Evolutionary conservation across 2,888 invertebrate species (phyloP).

Genomic region (Drosophila engyochracea): DNA sequence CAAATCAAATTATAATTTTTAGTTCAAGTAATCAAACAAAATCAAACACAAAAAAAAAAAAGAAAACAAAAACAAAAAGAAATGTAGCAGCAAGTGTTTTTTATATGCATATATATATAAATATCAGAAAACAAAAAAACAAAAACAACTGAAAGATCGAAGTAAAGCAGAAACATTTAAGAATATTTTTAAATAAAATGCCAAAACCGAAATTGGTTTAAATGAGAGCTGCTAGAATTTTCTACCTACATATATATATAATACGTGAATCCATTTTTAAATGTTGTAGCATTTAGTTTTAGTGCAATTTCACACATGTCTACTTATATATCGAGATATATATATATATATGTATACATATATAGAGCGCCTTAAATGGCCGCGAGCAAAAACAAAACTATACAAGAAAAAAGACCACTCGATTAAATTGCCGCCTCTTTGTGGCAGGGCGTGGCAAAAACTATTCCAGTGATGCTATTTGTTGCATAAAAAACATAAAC

Average conservation of each 20-base stretch:
- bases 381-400: constrained; percentile 27
- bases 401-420: constrained; percentile 67
- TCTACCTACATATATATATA: constrained; percentile 49
- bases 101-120: constrained; percentile 46
- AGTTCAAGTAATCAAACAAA: constrained; percentile 57
- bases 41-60: constrained; percentile 16
- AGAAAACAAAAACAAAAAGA: constrained; percentile 17
- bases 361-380: constrained; percentile 27
- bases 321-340: constrained; percentile 56
- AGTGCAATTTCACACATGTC: constrained; percentile 79
- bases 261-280: constrained; percentile 70
- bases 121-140: constrained; percentile 8
- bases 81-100: constrained; percentile 49
- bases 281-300: constrained; percentile 81
- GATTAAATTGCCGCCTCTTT: constrained; percentile 49
- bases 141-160: constrained; percentile 15
- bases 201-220: constrained; percentile 69
- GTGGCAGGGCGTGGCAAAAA: constrained; percentile 56
- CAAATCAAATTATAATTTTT: constrained; percentile 66
- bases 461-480: constrained; percentile 79
- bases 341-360: constrained; percentile 22
- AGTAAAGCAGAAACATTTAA: constrained; percentile 30
- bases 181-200: constrained; percentile 66
- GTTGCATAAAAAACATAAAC: constrained; percentile 76
- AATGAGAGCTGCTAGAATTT: constrained; percentile 72